Conservation (phyloP, 2,888 invertebrate species). For the Argyra leucocephala region DNA sequence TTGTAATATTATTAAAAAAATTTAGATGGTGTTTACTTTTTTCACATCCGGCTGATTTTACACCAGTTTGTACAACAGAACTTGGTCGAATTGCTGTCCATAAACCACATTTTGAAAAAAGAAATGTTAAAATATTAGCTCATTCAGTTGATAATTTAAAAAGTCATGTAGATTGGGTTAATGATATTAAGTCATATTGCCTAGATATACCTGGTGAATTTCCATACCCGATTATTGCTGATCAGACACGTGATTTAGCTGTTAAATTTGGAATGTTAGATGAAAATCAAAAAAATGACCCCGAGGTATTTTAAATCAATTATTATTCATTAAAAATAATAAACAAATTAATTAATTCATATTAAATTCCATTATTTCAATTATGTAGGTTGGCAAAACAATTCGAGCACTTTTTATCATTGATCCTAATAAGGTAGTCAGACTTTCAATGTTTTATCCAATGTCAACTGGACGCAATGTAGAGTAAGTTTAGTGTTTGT, state of each 20-base stretch:
- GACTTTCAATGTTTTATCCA: conserved; percentile 74
- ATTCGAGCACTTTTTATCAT: conserved; percentile 70
- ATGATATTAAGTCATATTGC: conserved; percentile 63
- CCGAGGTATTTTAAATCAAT: conserved; percentile 36
- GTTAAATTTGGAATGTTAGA: conserved; percentile 70
- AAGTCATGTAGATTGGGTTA: conserved; percentile 68
- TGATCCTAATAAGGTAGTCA: conserved; percentile 67
- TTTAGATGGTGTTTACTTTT: conserved; percentile 76
- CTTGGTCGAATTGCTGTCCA: conserved; percentile 65
- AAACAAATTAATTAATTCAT: too few species aligned
- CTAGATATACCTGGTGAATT: conserved; percentile 60
- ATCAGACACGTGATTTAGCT: conserved; percentile 61
- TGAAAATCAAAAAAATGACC: conserved; percentile 57
- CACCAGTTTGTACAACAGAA: conserved; percentile 85
- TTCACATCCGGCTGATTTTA: conserved; percentile 82
- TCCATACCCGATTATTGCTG: conserved; percentile 75
- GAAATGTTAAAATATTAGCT: conserved; percentile 66
- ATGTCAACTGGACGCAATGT: conserved; percentile 79
- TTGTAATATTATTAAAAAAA: too few species aligned
- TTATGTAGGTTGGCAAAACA: conserved; percentile 50
- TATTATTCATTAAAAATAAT: too few species aligned
- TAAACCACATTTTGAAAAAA: conserved; percentile 56
- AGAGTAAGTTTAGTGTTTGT: conserved; percentile 51
- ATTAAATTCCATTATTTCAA: neutral
- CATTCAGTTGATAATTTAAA: conserved; percentile 68